phyloP scores from a whole-genome alignment of 2,888 invertebrate genomes.

The Monopis laevigella region DNA sequence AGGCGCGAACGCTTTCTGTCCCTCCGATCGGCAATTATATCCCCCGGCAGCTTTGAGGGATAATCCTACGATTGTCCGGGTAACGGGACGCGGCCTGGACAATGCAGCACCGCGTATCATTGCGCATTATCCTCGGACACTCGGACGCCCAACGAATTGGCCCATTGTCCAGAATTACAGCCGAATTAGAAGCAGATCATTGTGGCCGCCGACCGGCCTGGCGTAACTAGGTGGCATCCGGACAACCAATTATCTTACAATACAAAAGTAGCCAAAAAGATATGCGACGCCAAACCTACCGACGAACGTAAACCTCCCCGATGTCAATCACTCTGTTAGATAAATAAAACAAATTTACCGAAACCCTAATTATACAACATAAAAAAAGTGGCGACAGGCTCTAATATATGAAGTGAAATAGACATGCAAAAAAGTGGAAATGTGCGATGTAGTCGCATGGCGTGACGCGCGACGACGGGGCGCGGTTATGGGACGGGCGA shows the following conservation, averaged over 20 bases:
- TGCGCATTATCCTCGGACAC: conserved; percentile 51
- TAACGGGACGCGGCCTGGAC: conserved; percentile 42
- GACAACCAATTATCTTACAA: neutral
- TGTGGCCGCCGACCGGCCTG: conserved; percentile 34
- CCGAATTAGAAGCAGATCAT: conserved; percentile 55
- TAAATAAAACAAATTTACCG: conserved; percentile 49
- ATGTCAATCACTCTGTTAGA: conserved; percentile 27
- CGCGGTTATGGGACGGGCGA: conserved; percentile 54
- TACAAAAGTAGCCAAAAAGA: neutral
- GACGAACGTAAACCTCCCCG: conserved; percentile 15
- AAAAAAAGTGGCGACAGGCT: conserved; percentile 61
- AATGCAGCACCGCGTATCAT: conserved; percentile 50
- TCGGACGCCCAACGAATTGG: conserved; percentile 35
- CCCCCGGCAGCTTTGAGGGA: conserved; percentile 52
- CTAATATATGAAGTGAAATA: conserved; percentile 54
- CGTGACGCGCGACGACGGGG: conserved; percentile 58
- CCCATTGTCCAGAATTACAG: conserved; percentile 56
- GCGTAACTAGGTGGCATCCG: conserved; percentile 61
- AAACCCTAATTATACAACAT: conserved; percentile 52
- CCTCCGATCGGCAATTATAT: conserved; percentile 26
- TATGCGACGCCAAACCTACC: neutral
- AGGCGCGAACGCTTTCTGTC: conserved; percentile 57
- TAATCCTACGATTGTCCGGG: conserved; percentile 50
- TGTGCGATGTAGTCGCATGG: conserved; percentile 45
- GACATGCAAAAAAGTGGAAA: conserved; percentile 50